Base-by-base conservation (phyloP, 2,113 vertebrate genomes). In the Zosterops borbonicus region DNA sequence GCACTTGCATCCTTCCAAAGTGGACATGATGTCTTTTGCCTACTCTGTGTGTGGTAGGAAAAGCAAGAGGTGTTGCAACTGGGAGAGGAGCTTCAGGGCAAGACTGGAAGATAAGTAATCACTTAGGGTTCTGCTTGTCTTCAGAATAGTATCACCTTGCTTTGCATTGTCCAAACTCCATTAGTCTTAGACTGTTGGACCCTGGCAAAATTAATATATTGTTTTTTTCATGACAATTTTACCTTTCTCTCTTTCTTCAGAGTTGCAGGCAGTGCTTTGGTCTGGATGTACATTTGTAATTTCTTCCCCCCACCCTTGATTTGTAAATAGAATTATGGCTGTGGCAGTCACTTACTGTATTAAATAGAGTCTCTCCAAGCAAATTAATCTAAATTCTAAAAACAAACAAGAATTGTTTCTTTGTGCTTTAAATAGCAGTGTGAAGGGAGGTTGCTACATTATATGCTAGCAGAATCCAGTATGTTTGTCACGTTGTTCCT, bases 401-500 rank as follows among this genome's bases (percentile, higher is more conserved):
- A 83, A 2, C 31, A 75, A 58, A 56, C 15, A 47, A 55, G 44
- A 82, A 21, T 39, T 0, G 0, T 71, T 64, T 63, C 9, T 63
- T 65, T 75, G 8, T 56, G 12, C 69, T 92, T 65, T 55, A 39
- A 46, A 69, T 53, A n/a, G n/a, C 63, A 60, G 11, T 6, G 49
- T 76, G 67, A 25, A 49, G 15, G 46, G 28, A 86, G 21, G 15
- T 55, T 73, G 75, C 63, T 80, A 4, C 29, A 6, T 88, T 33
- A 1, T 11, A 8, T 1, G 3, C 41, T 82, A 35, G 58, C 37
- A 50, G 62, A 87, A 89, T 92, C 68, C 11, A 16, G 60, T 64
- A 87, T 95, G 87, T 89, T 83, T 68, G 59, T 85, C 65, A 92
- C 50, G 63, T 95, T 92, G 28, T 62, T 86, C 68, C 69, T 89